Evolutionary conservation across 2,113 vertebrate species (phyloP).

Genomic region (Urocitellus parryii): DNA sequence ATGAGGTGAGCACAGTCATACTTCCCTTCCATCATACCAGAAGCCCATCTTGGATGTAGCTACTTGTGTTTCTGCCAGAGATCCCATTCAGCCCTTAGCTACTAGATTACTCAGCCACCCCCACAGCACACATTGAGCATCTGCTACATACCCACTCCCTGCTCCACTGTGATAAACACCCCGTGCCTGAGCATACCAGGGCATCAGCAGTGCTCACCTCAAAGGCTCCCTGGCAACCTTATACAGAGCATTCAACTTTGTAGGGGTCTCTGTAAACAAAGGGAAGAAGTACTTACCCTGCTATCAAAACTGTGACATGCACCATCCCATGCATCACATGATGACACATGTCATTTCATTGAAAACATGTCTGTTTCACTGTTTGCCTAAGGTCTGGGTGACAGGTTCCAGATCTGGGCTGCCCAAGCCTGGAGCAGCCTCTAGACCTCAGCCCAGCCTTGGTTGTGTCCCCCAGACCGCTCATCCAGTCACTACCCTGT

Average conservation of each 20-base stretch:
- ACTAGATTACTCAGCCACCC: background rate
- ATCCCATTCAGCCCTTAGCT: background rate
- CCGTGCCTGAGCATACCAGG: background rate
- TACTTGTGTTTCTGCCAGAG: background rate
- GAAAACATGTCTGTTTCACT: background rate
- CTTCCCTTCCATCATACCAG: background rate
- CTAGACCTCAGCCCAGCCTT: background rate
- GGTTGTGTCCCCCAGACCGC: constrained; percentile 86
- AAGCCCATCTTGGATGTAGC: background rate
- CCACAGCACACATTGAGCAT: background rate
- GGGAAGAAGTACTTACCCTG: background rate
- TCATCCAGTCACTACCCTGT: constrained; percentile 93
- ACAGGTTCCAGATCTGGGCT: background rate
- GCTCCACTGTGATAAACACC: rapidly evolving
- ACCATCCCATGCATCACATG: too few relatives aligned
- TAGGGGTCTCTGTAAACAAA: background rate
- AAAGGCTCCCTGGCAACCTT: background rate
- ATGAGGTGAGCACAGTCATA: background rate
- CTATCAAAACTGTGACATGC: background rate
- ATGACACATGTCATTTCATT: background rate
- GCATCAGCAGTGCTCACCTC: rapidly evolving
- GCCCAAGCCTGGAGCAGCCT: too few relatives aligned
- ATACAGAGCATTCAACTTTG: background rate
- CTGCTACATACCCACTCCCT: background rate
- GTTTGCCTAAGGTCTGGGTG: background rate